Evolutionary conservation across 2,113 vertebrate genomes (phyloP).

Genomic region (Nothoprocta perdicaria): DNA sequence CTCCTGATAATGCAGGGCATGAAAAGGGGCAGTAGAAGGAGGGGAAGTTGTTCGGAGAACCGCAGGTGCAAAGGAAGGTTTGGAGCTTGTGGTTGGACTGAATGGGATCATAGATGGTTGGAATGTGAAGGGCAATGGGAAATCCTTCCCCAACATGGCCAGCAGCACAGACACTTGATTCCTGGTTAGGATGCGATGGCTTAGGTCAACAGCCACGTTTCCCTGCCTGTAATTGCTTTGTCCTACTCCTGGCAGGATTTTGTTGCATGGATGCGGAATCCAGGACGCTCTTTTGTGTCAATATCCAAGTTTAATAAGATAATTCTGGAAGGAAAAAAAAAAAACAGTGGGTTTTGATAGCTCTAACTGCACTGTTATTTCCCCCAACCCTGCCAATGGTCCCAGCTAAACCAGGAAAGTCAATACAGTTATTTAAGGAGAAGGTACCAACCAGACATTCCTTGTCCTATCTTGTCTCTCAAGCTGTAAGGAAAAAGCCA

Average conservation of each 20-base stretch:
- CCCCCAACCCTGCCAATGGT: not conserved
- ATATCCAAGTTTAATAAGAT: not conserved
- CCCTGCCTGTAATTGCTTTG: not conserved
- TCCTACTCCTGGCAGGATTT: not conserved
- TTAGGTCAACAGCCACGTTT: not conserved
- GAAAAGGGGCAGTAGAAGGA: not conserved
- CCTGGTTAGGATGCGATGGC: not conserved
- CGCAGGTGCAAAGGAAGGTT: not conserved
- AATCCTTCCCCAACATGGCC: not conserved
- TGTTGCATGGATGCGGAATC: not conserved
- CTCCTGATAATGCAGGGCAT: not conserved
- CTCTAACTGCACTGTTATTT: not conserved
- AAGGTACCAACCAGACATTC: not conserved
- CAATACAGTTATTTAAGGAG: not conserved
- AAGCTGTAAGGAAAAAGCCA: not conserved
- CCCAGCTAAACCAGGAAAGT: not conserved
- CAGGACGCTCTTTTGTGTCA: not conserved
- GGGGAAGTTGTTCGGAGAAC: not conserved
- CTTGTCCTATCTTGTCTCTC: not conserved
- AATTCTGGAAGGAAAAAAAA: not conserved
- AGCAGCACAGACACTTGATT: not conserved
- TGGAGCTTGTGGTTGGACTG: not conserved
- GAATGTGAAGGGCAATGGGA: not conserved
- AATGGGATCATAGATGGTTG: accelerated
- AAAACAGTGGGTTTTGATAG: not conserved